Conservation (phyloP, 2,113 vertebrate genomes). For the Pangasianodon hypophthalmus region DNA sequence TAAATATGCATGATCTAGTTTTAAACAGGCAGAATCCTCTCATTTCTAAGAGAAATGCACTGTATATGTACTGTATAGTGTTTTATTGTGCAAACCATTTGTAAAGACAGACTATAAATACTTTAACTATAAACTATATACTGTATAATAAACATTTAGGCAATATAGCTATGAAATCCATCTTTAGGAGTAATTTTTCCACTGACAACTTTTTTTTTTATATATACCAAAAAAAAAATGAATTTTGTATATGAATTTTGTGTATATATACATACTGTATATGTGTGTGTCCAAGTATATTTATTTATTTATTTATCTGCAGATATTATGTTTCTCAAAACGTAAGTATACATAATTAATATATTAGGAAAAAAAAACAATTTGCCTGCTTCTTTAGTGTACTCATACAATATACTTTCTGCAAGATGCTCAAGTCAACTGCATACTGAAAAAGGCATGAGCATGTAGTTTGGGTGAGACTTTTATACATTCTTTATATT, state of each 20-base stretch:
- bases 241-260: not conserved
- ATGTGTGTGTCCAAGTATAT: not conserved
- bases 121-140: not conserved
- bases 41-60: not conserved
- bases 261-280: not conserved
- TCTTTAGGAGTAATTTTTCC: not conserved
- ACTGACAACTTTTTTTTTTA: not conserved
- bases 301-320: not conserved
- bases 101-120: not conserved
- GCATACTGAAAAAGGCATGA: not conserved
- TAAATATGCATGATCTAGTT: not conserved
- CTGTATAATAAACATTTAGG: not conserved
- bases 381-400: not conserved
- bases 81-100: not conserved
- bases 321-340: not conserved
- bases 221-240: not conserved
- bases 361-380: not conserved
- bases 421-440: not conserved
- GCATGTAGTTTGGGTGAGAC: not conserved
- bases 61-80: not conserved
- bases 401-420: not conserved
- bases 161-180: not conserved
- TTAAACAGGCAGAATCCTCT: not conserved
- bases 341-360: not conserved
- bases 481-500: not conserved